These are phyloP conservation scores for Orthosia cruda DNA, from an alignment of 2,888 invertebrate genomes.

Conservation along the genomic window DNA sequence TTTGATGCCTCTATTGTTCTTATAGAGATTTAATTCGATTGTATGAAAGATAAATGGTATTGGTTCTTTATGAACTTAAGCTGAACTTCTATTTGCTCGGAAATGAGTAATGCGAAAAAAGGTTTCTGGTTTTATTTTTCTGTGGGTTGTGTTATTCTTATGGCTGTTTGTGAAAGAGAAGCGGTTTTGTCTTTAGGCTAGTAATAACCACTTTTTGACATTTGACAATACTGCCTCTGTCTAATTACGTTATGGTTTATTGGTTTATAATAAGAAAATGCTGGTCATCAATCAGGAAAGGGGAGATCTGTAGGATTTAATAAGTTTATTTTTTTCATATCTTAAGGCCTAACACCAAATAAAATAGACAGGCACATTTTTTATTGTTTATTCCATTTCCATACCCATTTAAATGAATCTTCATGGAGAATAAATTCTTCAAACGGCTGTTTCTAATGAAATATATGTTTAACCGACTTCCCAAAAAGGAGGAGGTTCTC, in stretches of 20 bases:
- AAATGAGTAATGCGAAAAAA: constrained; percentile 26
- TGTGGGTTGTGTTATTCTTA: neutral
- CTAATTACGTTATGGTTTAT: neutral
- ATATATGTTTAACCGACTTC: no score
- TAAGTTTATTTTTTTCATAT: no score
- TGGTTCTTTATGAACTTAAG: constrained; percentile 52
- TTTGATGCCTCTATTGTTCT: constrained; percentile 64
- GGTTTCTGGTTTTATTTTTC: constrained; percentile 3
- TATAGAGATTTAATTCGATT: constrained; percentile 46
- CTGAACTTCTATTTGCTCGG: constrained; percentile 36
- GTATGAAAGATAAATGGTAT: constrained; percentile 62
- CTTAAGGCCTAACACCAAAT: no score
- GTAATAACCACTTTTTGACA: neutral
- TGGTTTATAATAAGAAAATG: neutral
- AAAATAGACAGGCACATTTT: no score
- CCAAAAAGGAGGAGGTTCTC: no score
- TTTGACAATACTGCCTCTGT: neutral
- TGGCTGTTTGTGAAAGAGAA: neutral
- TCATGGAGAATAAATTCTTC: no score
- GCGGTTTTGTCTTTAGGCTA: neutral
- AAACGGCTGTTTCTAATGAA: no score
- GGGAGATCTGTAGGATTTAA: no score
- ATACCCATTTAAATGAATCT: no score
- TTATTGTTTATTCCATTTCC: no score
- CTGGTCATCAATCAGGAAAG: no score